These are phyloP conservation scores for Drosophila ercepeae DNA, from an alignment of 1,140 invertebrate genomes.

Conservation along the genomic window DNA sequence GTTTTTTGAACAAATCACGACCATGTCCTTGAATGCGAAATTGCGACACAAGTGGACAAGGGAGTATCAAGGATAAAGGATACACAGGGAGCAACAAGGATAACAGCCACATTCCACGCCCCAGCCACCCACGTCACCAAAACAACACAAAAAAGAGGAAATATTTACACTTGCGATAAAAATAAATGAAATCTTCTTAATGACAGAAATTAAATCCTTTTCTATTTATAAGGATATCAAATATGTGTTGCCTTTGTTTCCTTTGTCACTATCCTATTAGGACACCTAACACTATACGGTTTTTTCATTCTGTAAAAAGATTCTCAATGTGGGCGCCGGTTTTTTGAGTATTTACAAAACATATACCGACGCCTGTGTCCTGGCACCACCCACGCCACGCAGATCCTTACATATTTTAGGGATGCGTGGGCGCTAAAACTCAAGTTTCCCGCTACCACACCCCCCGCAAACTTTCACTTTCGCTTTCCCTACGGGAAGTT, in stretches of 20 bases:
- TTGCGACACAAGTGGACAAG: conserved; percentile 48
- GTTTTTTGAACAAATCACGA: conserved; percentile 48
- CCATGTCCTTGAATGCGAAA: conserved; percentile 69
- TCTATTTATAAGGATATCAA: neutral
- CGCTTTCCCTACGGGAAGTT: conserved; percentile 51
- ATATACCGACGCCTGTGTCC: conserved; percentile 13
- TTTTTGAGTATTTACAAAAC: conserved; percentile 59
- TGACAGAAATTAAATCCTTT: neutral
- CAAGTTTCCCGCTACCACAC: conserved; percentile 24
- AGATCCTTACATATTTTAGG: conserved; percentile 1
- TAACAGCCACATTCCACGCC: conserved; percentile 18
- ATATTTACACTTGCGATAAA: conserved; percentile 7
- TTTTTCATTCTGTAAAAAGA: conserved; percentile 10
- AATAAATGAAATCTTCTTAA: neutral
- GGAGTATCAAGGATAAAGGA: conserved; percentile 49
- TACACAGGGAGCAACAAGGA: conserved; percentile 45
- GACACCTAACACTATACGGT: too few species aligned
- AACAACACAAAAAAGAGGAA: neutral
- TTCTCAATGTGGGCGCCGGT: conserved; percentile 62
- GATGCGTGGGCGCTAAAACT: conserved; percentile 34
- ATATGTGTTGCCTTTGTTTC: neutral
- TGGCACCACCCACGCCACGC: conserved; percentile 27
- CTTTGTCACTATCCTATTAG: too few species aligned
- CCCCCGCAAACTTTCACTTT: conserved; percentile 55
- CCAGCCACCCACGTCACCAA: conserved; percentile 11